Conservation (phyloP, 1,140 invertebrate species). For the Leptonema lineaticorne region DNA sequence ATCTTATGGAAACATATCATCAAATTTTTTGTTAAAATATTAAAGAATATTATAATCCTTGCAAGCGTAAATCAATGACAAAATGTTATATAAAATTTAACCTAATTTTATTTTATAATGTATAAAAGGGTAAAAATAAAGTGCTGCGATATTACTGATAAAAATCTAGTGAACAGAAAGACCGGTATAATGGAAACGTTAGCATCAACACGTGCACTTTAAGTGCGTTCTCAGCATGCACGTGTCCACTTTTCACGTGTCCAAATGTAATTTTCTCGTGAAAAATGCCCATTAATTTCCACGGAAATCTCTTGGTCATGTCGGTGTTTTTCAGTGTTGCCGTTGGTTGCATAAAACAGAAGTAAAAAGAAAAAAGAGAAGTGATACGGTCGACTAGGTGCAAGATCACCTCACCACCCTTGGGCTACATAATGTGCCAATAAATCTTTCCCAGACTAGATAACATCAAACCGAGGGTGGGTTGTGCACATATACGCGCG, state of each 20-base stretch:
- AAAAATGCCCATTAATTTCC: not conserved
- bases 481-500: not conserved
- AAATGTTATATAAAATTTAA: too few species aligned
- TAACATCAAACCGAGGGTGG: slow-evolving; percentile 23
- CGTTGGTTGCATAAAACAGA: slow-evolving; percentile 35
- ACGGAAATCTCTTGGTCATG: not conserved
- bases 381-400: slow-evolving; percentile 30
- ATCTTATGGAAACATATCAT: too few species aligned
- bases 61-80: too few species aligned
- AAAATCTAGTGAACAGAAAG: too few species aligned
- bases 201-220: too few species aligned
- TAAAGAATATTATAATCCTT: too few species aligned
- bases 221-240: too few species aligned
- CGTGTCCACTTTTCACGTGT: not conserved
- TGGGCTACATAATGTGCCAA: slow-evolving; percentile 34
- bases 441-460: slow-evolving; percentile 33
- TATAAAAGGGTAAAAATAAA: too few species aligned
- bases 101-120: too few species aligned
- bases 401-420: slow-evolving; percentile 28
- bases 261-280: not conserved
- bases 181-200: too few species aligned
- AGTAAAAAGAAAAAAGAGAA: slow-evolving; percentile 29
- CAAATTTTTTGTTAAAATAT: too few species aligned
- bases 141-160: too few species aligned
- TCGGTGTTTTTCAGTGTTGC: slow-evolving; percentile 9